These are phyloP conservation scores for Chironomus tepperi DNA, from an alignment of 1,140 invertebrate genomes.

Conservation along the genomic window DNA sequence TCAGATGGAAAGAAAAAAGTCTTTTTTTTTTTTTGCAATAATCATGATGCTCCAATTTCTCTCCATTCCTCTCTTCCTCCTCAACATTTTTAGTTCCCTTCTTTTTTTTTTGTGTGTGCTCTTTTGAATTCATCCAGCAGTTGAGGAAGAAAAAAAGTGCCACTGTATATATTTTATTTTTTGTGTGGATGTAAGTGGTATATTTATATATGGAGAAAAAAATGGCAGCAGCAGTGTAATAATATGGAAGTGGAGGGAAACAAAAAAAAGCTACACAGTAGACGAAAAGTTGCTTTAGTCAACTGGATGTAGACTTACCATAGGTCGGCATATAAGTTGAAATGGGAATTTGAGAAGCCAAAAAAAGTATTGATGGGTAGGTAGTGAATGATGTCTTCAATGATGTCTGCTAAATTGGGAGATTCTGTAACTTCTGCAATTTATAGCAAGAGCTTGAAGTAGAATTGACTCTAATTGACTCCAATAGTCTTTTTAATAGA, in stretches of 20 bases:
- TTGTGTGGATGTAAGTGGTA: background rate
- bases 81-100: background rate
- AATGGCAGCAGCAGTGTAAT: background rate
- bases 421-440: no score
- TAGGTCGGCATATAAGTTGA: background rate
- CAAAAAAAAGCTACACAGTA: no score
- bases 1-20: conserved; percentile 6
- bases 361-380: no score
- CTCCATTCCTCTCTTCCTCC: background rate
- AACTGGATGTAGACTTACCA: background rate
- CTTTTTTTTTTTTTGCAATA: background rate
- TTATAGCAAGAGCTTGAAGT: no score
- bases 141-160: background rate
- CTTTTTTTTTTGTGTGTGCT: background rate
- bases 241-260: no score
- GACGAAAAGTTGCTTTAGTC: background rate
- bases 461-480: no score
- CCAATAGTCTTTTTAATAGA: no score
- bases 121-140: background rate
- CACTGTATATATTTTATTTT: background rate
- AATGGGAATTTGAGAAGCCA: no score
- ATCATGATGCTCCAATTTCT: conserved; percentile 7
- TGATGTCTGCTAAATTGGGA: no score
- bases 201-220: background rate
- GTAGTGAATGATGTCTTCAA: no score